phyloP scores from a whole-genome alignment of 2,113 vertebrate genomes.

The Sinocyclocheilus rhinocerous region DNA sequence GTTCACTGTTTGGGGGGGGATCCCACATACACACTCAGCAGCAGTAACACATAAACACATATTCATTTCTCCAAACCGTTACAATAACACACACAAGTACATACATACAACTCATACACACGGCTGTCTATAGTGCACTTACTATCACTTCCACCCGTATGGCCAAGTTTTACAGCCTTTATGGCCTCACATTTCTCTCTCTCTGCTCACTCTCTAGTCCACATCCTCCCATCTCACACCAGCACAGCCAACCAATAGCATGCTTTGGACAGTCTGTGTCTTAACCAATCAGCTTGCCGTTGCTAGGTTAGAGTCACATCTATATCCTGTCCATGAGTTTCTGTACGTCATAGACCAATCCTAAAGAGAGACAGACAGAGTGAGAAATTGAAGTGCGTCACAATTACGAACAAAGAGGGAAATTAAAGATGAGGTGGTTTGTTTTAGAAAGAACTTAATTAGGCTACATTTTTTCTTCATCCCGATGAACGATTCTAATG shows the following conservation, averaged over 20 bases:
- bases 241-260: slow-evolving; percentile 54
- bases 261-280: slow-evolving; percentile 43
- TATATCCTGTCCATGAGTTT: slow-evolving; percentile 57
- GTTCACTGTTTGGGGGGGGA: too few relatives aligned
- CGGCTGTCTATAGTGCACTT: background rate
- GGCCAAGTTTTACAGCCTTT: slow-evolving; percentile 52
- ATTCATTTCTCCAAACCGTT: background rate
- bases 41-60: background rate
- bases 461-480: background rate
- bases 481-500: slow-evolving; percentile 33
- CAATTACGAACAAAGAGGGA: background rate
- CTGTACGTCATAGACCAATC: slow-evolving; percentile 53
- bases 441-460: background rate
- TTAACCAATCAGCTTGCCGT: slow-evolving; percentile 60
- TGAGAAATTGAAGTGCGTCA: background rate
- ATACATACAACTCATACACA: background rate
- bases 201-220: background rate
- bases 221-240: slow-evolving; percentile 34
- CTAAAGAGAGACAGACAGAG: slow-evolving; percentile 25
- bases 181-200: slow-evolving; percentile 53
- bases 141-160: background rate
- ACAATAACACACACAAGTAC: background rate
- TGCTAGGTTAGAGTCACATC: slow-evolving; percentile 60
- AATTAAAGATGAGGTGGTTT: slow-evolving; percentile 4
- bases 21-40: background rate